Evolutionary conservation across 2,888 invertebrate species (phyloP).

Genomic region (Automeris io): DNA sequence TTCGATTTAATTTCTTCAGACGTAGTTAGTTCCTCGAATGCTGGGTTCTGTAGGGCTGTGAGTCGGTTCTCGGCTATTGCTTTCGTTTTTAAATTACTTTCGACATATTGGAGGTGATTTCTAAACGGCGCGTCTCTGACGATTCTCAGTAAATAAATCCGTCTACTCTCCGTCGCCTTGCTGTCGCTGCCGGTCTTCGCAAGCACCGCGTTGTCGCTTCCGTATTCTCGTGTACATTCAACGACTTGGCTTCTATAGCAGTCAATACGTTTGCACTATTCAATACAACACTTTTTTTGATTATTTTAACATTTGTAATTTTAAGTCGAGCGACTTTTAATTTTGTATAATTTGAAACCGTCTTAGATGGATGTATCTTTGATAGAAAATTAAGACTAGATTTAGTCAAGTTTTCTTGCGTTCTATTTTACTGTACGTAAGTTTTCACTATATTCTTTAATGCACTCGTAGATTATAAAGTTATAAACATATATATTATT

Average conservation of each 20-base stretch:
- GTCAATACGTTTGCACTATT: slow-evolving; percentile 58
- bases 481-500: slow-evolving; percentile 50
- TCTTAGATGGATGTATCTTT: slow-evolving; percentile 59
- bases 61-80: slow-evolving; percentile 71
- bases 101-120: slow-evolving; percentile 50
- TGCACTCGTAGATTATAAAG: slow-evolving; percentile 66
- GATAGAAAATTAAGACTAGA: slow-evolving; percentile 68
- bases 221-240: slow-evolving; percentile 59
- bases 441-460: slow-evolving; percentile 66
- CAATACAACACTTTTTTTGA: slow-evolving; percentile 50
- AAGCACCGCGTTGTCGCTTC: slow-evolving; percentile 57
- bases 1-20: slow-evolving; percentile 49
- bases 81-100: slow-evolving; percentile 40
- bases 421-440: slow-evolving; percentile 64
- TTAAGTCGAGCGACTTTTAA: slow-evolving; percentile 49
- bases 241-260: slow-evolving; percentile 68
- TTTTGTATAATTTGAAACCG: slow-evolving; percentile 36
- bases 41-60: slow-evolving; percentile 71
- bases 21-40: slow-evolving; percentile 44
- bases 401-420: slow-evolving; percentile 63
- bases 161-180: slow-evolving; percentile 69
- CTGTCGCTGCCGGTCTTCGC: slow-evolving; percentile 16
- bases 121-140: slow-evolving; percentile 72
- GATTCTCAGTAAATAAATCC: slow-evolving; percentile 70
- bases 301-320: slow-evolving; percentile 57